Evolutionary conservation across 2,113 vertebrate genomes (phyloP), one percentile per base, ranked within the genome.

Genomic region (Bombycilla garrulus): DNA sequence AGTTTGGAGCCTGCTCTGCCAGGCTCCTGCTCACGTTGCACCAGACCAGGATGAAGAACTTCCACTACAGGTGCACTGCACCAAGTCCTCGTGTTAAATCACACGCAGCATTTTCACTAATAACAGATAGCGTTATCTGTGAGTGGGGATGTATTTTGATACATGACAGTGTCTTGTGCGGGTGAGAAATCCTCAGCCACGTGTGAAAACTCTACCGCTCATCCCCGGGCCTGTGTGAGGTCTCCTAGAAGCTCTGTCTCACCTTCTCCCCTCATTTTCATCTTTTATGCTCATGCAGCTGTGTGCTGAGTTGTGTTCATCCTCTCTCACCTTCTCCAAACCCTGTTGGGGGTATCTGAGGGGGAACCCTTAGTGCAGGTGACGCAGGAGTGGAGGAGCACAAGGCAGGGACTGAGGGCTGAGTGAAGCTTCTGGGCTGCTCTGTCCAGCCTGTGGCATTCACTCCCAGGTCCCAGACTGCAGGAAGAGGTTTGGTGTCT

Each of bases 41-140:
- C 26, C 1, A 12, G 58, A 5, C 35, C 53, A 28, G 60, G 56
- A 16, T 6, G 56, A n/a, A 13, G 47, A 61, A n/a, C 6, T 79
- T 36, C 40, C 45, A 25, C n/a, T 23, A 0, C 15, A 57, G 48
- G 60, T 62, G 47, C 17, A 24, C 33, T 38, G 31, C 7, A 22
- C 35, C 33, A 11, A 6, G 10, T 15, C 51, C 44, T 20, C 0
- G 0, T 11, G 25, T 29, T 23, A 33, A 23, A 16, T 20, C 26
- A 22, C 1, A 0, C 5, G 11, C 31, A 18, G 6, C 2, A 53
- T 26, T 45, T 23, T 33, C 16, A 0, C 44, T 23, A 31, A 3
- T 6, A 36, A 10, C 56, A 66, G 42, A 14, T 9, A 13, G 0
- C 9, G 56, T 28, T 31, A 3, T 50, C 50, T 79, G 57, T 11